Evolutionary conservation across 2,797 vertebrate species (phyloP), one percentile per base, ranked within the genome.

Genomic region (Sparidentex hasta): DNA sequence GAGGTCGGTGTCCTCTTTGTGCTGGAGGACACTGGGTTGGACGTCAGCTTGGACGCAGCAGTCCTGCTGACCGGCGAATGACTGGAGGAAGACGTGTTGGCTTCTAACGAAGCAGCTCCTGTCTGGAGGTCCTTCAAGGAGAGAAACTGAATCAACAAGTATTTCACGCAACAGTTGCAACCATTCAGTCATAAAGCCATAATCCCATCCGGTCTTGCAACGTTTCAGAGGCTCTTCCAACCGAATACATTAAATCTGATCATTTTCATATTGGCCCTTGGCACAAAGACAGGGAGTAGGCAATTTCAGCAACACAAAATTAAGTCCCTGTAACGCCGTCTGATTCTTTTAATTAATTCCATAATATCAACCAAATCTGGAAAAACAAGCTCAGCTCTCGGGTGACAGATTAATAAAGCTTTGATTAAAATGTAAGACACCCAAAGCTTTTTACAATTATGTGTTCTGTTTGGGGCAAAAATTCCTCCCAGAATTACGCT

Each of bases 101-200:
- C 71, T 84, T 85, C 69, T 85, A 83, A 71, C 11, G 50, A 29
- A 82, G 80, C 29, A 61, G 83, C 69, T 75, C 59, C 68, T 70
- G 64, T 64, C 67, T 82, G 90, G 81, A 81, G 77, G 69, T 88
- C 90, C 93, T 95, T 80, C 29, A 74, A 81, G 33, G 59, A 85
- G 33, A 88, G 46, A 92, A 73, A 87, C 20, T 52, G 23, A 62
- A 78, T 88, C 27, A 88, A 51, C 73, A 75, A 43, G 7, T 52
- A 72, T 62, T 80, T 73, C 23, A 68, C 71, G 57, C 68, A 71
- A 74, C 64, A 81, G n/a, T 46, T 58, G 20, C 2, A 67, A 84
- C 14, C 21, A 66, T 13, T 64, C 43, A 77, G 11, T 71, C 50
- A 62, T 43, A 54, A n/a, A 78, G 27, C 13, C 33, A 67, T n/a